Base-by-base conservation (phyloP, 2,797 vertebrate species). In the Acipenser ruthenus region DNA sequence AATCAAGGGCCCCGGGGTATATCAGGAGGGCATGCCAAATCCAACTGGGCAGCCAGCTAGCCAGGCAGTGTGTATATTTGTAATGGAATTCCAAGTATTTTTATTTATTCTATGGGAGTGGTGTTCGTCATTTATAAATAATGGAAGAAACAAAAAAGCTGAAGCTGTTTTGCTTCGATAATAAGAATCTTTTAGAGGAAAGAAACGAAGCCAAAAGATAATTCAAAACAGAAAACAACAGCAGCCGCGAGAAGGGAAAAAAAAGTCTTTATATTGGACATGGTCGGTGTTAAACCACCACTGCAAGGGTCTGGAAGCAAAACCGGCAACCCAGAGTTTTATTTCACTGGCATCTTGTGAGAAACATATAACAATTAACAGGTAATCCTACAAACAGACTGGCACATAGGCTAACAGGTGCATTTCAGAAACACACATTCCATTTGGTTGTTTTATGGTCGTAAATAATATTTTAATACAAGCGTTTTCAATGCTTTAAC, bases 151-250 rank as follows among this genome's bases (percentile, higher is more conserved):
- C 55, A 58, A 13, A 13, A 58, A 58, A 6, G 12, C 13, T 12
- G 13, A 58, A 11, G 13, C 4, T 13, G 6, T 6, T 0, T n/a
- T 58, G 55, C 12, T 13, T 58, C 6, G 55, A 58, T 12, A 58
- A n/a, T 12, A 13, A 58, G 55, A 6, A 11, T 58, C 11, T 11
- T 58, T 11, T 11, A n/a, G 13, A 58, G 6, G 55, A 13, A 13
- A 6, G 6, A 58, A 58, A 58, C 55, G 37, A 13, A 55, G 68
- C 60, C 68, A 23, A 8, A 37, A 49, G 49, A 4, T 66, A 49
- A 56, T 55, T 50, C 10, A 23, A 69, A 65, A 60, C 67, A 55
- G 58, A 58, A 13, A n/a, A 58, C 2, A n/a, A n/a, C 8, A 2
- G 10, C 50, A 65, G 50, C 49, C 9, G 8, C 10, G 55, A 47